Evolutionary conservation across 2,888 invertebrate genomes (phyloP).

Genomic region (Nomada flava): DNA sequence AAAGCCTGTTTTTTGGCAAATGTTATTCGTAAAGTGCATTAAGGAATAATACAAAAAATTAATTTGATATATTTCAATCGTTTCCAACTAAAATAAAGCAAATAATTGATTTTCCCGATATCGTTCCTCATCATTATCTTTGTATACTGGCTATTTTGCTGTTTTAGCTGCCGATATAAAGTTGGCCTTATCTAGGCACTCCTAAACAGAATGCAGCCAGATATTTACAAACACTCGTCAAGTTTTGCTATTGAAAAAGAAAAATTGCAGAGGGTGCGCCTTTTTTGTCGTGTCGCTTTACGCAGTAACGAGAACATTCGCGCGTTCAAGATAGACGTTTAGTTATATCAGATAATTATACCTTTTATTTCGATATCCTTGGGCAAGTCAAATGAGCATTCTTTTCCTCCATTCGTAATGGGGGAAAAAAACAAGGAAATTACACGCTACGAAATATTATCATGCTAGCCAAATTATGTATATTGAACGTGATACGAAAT

Average conservation of each 20-base stretch:
- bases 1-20: background rate
- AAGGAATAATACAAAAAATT: background rate
- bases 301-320: background rate
- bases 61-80: background rate
- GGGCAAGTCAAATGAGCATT: slow-evolving; percentile 3
- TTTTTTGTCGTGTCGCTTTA: background rate
- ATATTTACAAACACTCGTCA: slow-evolving; percentile 17
- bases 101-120: background rate
- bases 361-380: slow-evolving; percentile 21
- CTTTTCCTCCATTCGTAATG: background rate
- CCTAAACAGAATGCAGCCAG: background rate
- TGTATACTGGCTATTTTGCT: background rate
- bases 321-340: background rate
- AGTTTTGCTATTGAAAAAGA: background rate
- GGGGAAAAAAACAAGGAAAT: slow-evolving; percentile 31
- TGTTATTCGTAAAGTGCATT: background rate
- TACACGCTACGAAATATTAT: background rate
- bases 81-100: background rate
- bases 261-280: background rate
- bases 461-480: background rate
- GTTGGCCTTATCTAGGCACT: background rate
- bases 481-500: background rate
- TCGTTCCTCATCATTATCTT: background rate
- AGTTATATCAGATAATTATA: slow-evolving; percentile 35
- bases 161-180: slow-evolving; percentile 14